phyloP scores from a whole-genome alignment of 2,888 invertebrate genomes.

The Eupithecia tripunctaria region DNA sequence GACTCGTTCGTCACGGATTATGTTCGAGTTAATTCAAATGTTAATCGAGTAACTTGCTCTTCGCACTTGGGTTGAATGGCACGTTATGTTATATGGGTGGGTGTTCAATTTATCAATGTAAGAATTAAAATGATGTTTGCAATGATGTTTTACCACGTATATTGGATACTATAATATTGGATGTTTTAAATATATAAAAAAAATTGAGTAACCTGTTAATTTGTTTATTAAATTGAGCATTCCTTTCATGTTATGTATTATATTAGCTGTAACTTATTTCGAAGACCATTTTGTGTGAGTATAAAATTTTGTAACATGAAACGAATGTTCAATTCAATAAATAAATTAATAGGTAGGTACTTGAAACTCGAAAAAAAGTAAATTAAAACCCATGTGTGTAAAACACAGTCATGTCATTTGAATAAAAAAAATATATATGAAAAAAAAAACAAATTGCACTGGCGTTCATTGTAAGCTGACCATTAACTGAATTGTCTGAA shows the following conservation, averaged over 20 bases:
- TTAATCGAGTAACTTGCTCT: conserved; percentile 70
- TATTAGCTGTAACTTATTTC: neutral
- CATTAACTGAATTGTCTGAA: no score
- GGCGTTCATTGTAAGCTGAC: no score
- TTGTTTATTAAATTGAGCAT: no score
- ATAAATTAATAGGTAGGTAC: neutral
- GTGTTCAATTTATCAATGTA: conserved; percentile 15
- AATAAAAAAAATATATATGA: no score
- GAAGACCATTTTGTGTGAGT: neutral
- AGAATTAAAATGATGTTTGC: neutral
- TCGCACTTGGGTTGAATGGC: conserved; percentile 51
- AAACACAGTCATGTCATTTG: no score
- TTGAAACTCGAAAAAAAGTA: neutral
- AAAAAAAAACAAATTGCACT: no score
- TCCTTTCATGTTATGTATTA: no score
- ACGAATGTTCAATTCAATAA: no score
- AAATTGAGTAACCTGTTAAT: no score
- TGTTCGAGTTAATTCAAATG: conserved; percentile 54
- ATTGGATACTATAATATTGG: no score
- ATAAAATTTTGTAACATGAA: neutral
- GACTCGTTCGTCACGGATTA: conserved; percentile 53
- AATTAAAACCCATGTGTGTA: neutral
- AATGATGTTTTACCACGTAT: no score
- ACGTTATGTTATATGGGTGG: neutral
- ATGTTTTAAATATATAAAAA: no score